Percentiles rank a stretch among this genome's conserved stretches.
Evolutionary conservation across 2,888 invertebrate species (phyloP).

Genomic region (Spilarctia lutea): DNA sequence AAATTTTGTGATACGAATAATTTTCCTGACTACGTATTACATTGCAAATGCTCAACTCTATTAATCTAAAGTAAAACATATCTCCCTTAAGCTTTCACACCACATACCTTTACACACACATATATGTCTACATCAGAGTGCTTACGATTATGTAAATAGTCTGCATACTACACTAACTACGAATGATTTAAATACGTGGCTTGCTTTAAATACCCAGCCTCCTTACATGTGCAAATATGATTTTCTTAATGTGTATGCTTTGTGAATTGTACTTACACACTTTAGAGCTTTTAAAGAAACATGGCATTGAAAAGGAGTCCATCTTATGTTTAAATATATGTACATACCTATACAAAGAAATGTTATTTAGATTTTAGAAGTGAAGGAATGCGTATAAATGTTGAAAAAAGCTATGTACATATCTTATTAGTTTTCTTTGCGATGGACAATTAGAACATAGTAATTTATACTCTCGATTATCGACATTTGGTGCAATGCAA

Average conservation of each 20-base stretch:
- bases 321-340: not conserved
- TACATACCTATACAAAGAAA: not conserved
- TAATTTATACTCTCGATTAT: no score
- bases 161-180: slow-evolving; percentile 30
- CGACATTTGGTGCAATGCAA: slow-evolving; percentile 7
- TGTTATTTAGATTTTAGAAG: no score
- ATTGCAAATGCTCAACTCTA: not conserved
- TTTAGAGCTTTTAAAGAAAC: not conserved
- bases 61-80: not conserved
- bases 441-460: no score
- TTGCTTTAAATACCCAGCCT: slow-evolving; percentile 34
- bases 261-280: slow-evolving; percentile 1
- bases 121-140: slow-evolving; percentile 16
- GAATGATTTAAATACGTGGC: slow-evolving; percentile 19
- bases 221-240: slow-evolving; percentile 29
- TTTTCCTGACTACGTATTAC: not conserved
- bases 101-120: not conserved
- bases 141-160: slow-evolving; percentile 47
- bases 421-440: no score
- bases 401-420: no score
- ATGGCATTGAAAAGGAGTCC: not conserved
- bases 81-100: slow-evolving; percentile 17
- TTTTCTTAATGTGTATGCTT: slow-evolving; percentile 27
- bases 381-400: no score
- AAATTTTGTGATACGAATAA: no score